Evolutionary conservation across 2,888 invertebrate species (phyloP), one percentile per base, ranked within the genome.

Genomic region (Megaustenia siamemsis): DNA sequence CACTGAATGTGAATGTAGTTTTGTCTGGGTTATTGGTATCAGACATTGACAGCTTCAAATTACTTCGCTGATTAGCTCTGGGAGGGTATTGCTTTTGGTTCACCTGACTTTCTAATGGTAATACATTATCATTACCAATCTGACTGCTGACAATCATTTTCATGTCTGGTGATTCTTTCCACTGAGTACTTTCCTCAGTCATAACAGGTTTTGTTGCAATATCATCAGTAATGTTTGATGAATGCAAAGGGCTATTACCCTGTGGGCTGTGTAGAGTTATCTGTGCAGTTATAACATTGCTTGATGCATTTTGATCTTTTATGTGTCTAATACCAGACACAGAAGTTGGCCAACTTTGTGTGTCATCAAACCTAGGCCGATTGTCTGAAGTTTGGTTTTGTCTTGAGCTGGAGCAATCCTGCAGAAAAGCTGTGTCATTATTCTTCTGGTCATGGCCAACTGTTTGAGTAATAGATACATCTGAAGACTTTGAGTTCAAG

Each of bases 281-380:
- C 0, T 49, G 73, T 49, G 32, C 73, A 32, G 0, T 18, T 18
- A 10, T 28, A 71, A 49, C 73, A 49, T 73, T 73, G 24, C 73
- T 73, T n/a, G 73, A 73, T 49, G 49, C 49, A 49, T 73, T 73
- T 73, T 28, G 32, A 49, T 73, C 49, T 12, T 49, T 28, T 32
- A 49, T 21, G 15, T 49, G 12, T 49, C 49, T 73, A 32, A 5
- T 49, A 21, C 1, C 6, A 24, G 3, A 35, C 32, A 0, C 21
- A 1, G 49, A 15, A 24, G 45, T 40, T 15, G n/a, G 71, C 71
- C 45, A 49, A 32, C 28, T 28, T 21, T 49, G 32, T 4, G 28
- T 21, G 18, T 49, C 32, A 73, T 49, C n/a, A 43, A 35, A 18
- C 21, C 28, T 32, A 18, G 1, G 28, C 32, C n/a, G 15, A 5